Evolutionary conservation across 2,888 invertebrate species (phyloP).

Genomic region (Drosophila putrida): DNA sequence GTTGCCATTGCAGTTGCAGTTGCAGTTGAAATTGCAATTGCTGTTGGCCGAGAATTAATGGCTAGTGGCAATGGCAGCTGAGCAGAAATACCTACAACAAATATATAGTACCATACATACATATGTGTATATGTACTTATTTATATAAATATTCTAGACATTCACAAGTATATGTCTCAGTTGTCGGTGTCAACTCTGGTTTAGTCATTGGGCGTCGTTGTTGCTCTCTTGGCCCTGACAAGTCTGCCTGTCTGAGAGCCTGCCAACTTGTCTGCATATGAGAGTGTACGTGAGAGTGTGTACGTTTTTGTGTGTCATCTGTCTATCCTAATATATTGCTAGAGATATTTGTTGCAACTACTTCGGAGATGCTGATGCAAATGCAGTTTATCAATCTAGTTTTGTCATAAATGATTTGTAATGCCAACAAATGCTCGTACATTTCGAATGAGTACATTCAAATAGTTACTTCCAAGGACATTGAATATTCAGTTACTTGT

Average conservation of each 20-base stretch:
- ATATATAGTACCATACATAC: constrained; percentile 18
- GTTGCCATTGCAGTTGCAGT: constrained; percentile 24
- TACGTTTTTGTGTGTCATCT: constrained; percentile 38
- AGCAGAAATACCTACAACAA: constrained; percentile 59
- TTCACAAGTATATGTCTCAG: constrained; percentile 31
- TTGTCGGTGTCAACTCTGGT: constrained; percentile 52
- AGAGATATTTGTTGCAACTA: constrained; percentile 41
- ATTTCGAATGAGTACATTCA: background rate
- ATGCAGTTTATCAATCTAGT: constrained; percentile 39
- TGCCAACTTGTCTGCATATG: constrained; percentile 8
- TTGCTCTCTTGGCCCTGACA: constrained; percentile 36
- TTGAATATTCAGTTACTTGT: background rate
- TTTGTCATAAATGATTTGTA: constrained; percentile 24
- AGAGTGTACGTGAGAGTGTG: constrained; percentile 9
- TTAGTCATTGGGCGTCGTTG: constrained; percentile 30
- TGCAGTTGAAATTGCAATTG: constrained; percentile 16
- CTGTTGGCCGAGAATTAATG: constrained; percentile 76
- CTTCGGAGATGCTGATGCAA: constrained; percentile 19
- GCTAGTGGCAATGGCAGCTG: constrained; percentile 71
- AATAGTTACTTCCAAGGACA: background rate
- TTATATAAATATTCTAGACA: constrained; percentile 4
- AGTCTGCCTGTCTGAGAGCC: constrained; percentile 1
- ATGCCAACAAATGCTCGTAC: background rate
- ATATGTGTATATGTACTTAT: background rate
- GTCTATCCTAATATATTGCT: constrained; percentile 63